Evolutionary conservation across 2,888 invertebrate genomes (phyloP), one percentile per base, ranked within the genome.

Genomic region (Cheilosia grossa): DNA sequence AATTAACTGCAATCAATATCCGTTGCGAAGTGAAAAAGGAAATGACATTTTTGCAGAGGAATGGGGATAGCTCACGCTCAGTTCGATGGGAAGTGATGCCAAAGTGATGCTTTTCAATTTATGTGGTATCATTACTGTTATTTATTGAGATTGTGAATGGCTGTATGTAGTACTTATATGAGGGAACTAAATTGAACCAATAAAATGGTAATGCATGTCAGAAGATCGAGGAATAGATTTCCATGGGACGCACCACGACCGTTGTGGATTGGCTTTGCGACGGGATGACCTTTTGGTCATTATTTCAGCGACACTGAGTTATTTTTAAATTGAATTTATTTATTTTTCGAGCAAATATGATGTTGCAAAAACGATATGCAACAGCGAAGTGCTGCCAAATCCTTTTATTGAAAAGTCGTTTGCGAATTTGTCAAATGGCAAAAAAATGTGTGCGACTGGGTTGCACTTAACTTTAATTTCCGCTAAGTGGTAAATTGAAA

Each of bases 1-100:
- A 64, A 73, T 73, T 73, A 73, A 73, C 63, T 63, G 63, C 73
- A 63, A 73, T 63, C 63, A 73, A 73, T 73, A 63, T 63, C 73
- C 54, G 42, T 27, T 42, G 13, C 27, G 42, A 54, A 24, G 53
- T 40, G 37, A 21, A n/a, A 10, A 21, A 9, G 40, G 51, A 51
- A 51, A 51, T 24, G 15, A 17, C 42, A 54, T 30, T 42, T 53
- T 24, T 7, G 6, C 53, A 19, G 5, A 19, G 6, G 13, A 19
- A 37, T 5, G n/a, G 42, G n/a, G 21, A 24, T 7, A 21, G 9
- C 4, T 27, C 9, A 47, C 19, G 15, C 42, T 6, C 13, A 10
- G n/a, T 1, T n/a, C n/a, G 44, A n/a, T 17, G n/a, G 17, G 44
- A 13, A 1, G 13, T 27, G 30, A 6, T 30, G 7, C 27, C 5